Percentiles rank a stretch among this genome's conserved stretches.
phyloP scores from a whole-genome alignment of 2,797 vertebrate species.

The Hafferia zeledoni region DNA sequence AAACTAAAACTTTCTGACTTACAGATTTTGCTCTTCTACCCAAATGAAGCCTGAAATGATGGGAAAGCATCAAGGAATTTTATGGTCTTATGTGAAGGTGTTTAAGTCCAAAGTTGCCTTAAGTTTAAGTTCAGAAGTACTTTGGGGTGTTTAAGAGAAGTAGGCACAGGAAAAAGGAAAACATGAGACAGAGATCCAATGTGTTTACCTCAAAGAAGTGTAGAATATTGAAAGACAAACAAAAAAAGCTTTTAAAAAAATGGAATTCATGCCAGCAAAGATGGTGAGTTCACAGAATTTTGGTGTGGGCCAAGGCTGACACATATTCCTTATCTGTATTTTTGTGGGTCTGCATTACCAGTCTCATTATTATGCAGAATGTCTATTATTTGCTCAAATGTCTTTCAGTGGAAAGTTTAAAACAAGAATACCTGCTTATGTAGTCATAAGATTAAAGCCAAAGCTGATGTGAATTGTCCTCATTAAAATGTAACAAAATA shows the following conservation, averaged over 20 bases:
- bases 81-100: rapidly evolving
- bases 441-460: neutral
- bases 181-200: neutral
- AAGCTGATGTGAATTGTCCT: neutral
- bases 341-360: rapidly evolving
- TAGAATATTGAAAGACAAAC: neutral
- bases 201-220: neutral
- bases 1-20: neutral
- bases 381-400: neutral
- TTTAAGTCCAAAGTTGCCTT: neutral
- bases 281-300: neutral
- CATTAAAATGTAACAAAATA: neutral
- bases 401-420: neutral
- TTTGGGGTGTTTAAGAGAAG: neutral
- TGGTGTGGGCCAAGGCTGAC: neutral
- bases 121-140: neutral
- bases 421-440: neutral
- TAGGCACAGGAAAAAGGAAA: neutral
- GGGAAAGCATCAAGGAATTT: neutral
- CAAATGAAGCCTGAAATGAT: neutral
- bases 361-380: neutral
- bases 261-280: neutral
- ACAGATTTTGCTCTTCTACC: neutral
- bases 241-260: neutral
- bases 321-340: neutral